A percentile compares a stretch with the other conserved stretches of the same genome.
Evolutionary conservation across 2,888 invertebrate genomes (phyloP).

Genomic region (Hofmannophila pseudospretella): DNA sequence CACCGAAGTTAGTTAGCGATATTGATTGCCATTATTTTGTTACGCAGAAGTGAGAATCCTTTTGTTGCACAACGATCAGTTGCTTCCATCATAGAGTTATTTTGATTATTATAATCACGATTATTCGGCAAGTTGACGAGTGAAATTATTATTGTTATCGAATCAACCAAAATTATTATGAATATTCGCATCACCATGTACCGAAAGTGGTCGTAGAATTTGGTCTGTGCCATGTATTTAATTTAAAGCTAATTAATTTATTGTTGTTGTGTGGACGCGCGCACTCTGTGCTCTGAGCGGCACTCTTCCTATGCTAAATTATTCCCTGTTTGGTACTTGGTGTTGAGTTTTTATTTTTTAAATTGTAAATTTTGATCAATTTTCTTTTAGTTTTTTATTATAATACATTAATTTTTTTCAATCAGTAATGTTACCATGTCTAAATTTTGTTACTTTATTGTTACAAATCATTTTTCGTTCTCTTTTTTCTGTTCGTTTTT

Average conservation of each 20-base stretch:
- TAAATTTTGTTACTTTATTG: conserved; percentile 37
- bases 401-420: too few species aligned
- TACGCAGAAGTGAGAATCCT: conserved; percentile 50
- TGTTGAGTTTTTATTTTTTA: conserved; percentile 56
- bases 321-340: conserved; percentile 68
- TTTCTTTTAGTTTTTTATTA: conserved; percentile 33
- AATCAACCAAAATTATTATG: conserved; percentile 51
- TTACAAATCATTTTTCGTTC: conserved; percentile 22
- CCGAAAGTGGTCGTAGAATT: conserved; percentile 57
- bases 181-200: conserved; percentile 59
- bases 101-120: conserved; percentile 50
- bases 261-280: conserved; percentile 47
- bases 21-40: conserved; percentile 73
- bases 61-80: conserved; percentile 48
- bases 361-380: conserved; percentile 48
- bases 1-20: conserved; percentile 77
- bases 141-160: conserved; percentile 54
- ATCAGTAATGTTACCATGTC: conserved; percentile 53
- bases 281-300: conserved; percentile 44
- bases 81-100: conserved; percentile 72
- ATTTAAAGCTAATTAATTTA: conserved; percentile 64
- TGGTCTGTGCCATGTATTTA: conserved; percentile 76
- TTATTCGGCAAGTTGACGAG: conserved; percentile 49
- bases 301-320: conserved; percentile 57
- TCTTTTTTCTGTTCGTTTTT: conserved; percentile 10